Conservation (phyloP, 1,140 invertebrate genomes). For the Arctopsyche grandis region DNA sequence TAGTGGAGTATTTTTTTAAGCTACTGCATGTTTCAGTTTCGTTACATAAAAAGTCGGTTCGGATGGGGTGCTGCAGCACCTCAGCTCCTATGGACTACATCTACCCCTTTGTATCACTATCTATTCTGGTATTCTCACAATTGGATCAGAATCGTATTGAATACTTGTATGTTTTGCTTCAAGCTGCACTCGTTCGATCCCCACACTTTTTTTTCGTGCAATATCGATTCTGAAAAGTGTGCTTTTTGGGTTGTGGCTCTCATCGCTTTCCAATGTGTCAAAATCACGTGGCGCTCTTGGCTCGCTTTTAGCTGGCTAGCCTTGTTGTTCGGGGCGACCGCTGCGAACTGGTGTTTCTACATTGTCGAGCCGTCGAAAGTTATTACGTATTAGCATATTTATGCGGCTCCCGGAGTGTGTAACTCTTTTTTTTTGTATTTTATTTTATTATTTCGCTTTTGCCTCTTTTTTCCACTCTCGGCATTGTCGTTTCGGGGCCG, state of each 20-base stretch:
- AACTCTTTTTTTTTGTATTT: constrained; percentile 22
- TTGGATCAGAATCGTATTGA: no score
- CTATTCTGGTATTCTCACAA: no score
- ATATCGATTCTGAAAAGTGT: no score
- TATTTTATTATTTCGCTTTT: neutral
- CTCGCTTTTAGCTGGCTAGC: neutral
- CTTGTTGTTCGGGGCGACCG: neutral
- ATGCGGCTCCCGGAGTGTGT: constrained; percentile 31
- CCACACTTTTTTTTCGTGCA: no score
- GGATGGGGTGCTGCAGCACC: no score
- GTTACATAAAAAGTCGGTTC: no score
- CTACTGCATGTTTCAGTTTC: no score
- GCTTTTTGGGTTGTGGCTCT: neutral
- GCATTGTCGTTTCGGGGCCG: neutral
- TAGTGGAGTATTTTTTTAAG: no score
- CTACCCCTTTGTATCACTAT: no score
- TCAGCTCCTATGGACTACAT: no score
- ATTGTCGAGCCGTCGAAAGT: constrained; percentile 29
- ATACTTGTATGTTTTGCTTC: no score
- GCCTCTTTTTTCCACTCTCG: neutral
- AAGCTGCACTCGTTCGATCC: no score
- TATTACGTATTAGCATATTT: constrained; percentile 41
- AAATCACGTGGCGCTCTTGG: constrained; percentile 29
- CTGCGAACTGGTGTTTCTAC: constrained; percentile 39
- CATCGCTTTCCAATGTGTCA: constrained; percentile 30